phyloP scores from a whole-genome alignment of 2,797 vertebrate genomes.

The Smutsia gigantea region DNA sequence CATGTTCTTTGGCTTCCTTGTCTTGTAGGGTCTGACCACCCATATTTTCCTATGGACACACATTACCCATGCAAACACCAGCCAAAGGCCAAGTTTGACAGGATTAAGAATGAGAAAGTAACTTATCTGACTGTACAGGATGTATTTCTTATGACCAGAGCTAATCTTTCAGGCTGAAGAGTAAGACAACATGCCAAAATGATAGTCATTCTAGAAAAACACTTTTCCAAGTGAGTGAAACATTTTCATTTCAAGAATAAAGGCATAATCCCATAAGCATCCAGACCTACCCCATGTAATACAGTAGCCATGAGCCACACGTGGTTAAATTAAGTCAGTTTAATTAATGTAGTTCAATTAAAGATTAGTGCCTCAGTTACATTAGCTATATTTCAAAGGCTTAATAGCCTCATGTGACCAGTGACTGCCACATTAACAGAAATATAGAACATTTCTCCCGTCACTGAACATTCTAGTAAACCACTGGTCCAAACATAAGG shows the following conservation, averaged over 20 bases:
- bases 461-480: neutral
- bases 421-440: neutral
- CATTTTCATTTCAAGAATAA: neutral
- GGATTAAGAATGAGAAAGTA: neutral
- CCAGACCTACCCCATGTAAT: neutral
- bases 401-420: neutral
- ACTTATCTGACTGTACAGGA: neutral
- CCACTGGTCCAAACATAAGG: neutral
- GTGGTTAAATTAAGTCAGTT: neutral
- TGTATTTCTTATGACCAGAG: neutral
- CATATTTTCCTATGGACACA: neutral
- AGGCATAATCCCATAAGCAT: neutral
- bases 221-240: neutral
- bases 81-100: neutral
- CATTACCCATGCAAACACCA: neutral
- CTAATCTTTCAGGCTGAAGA: neutral
- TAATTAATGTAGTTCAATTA: neutral
- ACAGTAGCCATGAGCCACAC: neutral
- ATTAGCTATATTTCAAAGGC: neutral
- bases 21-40: neutral
- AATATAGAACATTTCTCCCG: neutral
- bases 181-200: neutral
- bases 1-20: neutral
- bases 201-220: neutral
- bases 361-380: neutral